Evolutionary conservation across 2,888 invertebrate species (phyloP).

Genomic region (Drosophila nigricruria): DNA sequence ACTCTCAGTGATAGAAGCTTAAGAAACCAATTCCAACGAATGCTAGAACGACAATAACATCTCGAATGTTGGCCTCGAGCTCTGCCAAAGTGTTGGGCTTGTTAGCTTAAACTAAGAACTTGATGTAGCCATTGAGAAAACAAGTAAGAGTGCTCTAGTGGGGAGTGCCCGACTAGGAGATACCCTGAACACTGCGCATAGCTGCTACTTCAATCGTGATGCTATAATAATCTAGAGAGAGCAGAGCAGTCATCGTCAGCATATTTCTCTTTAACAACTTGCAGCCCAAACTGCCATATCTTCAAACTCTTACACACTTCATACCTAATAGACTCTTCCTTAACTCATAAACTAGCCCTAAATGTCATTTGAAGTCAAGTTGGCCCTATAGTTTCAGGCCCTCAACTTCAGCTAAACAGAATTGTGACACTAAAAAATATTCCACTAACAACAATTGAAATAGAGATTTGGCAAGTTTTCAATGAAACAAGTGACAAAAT

Average conservation of each 20-base stretch:
- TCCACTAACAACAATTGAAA: neutral
- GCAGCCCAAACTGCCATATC: too few species aligned
- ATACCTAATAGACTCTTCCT: too few species aligned
- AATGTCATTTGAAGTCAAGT: too few species aligned
- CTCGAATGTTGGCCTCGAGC: neutral
- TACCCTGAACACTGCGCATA: neutral
- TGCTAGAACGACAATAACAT: neutral
- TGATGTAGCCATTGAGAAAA: neutral
- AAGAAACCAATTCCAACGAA: neutral
- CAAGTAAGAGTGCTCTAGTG: neutral
- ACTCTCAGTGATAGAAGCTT: neutral
- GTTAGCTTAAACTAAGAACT: neutral
- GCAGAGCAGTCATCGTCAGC: too few species aligned
- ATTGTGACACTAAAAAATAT: neutral
- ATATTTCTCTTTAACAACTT: neutral
- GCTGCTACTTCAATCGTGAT: too few species aligned
- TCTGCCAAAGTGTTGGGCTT: neutral
- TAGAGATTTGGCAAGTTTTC: conserved; percentile 30
- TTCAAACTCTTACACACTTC: too few species aligned
- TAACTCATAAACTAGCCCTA: too few species aligned
- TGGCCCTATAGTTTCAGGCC: neutral
- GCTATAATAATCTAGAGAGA: too few species aligned
- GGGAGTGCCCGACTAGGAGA: neutral
- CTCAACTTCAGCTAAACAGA: neutral
- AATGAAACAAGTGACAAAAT: conserved; percentile 38